phyloP scores from a whole-genome alignment of 2,113 vertebrate species.

The Carassius carassius region DNA sequence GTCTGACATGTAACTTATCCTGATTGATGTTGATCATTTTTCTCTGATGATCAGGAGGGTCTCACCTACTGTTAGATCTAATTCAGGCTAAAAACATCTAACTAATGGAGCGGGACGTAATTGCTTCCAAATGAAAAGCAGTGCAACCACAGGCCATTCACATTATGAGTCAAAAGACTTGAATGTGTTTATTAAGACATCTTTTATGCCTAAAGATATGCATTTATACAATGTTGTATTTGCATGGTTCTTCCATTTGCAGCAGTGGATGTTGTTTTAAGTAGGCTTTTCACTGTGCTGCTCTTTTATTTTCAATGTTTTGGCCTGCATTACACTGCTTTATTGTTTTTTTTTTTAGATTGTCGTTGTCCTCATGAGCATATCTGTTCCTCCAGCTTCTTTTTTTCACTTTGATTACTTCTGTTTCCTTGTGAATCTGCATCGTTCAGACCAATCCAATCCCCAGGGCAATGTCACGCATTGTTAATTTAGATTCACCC shows the following conservation, averaged over 20 bases:
- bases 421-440: constrained; percentile 5
- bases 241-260: background rate
- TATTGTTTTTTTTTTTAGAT: background rate
- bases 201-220: background rate
- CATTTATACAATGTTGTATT: background rate
- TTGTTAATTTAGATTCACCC: background rate
- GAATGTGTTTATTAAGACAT: background rate
- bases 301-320: background rate
- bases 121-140: constrained; percentile 28
- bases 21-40: constrained; percentile 41
- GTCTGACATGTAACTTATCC: constrained; percentile 24
- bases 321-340: background rate
- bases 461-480: background rate
- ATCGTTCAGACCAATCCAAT: constrained; percentile 4
- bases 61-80: constrained; percentile 31
- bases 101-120: constrained; percentile 4
- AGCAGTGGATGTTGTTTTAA: background rate
- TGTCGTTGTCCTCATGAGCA: background rate
- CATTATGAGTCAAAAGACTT: constrained; percentile 8
- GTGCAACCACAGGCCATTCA: background rate
- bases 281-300: background rate
- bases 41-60: constrained; percentile 24
- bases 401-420: background rate
- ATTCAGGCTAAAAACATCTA: constrained; percentile 17
- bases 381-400: background rate